Evolutionary conservation across 2,888 invertebrate genomes (phyloP).

Genomic region (Xestia sexstrigata): DNA sequence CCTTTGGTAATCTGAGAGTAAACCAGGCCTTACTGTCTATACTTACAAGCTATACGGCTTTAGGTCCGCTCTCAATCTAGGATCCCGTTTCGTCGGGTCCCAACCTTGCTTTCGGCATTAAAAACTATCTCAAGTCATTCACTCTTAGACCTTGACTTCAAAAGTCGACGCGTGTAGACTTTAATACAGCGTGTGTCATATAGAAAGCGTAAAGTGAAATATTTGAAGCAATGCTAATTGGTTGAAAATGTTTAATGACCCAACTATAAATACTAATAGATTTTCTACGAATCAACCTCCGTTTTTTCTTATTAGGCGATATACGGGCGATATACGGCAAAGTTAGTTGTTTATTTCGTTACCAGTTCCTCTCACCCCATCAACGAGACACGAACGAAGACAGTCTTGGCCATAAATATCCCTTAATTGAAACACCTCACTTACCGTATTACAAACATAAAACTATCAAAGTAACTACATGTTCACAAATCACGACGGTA

Average conservation of each 20-base stretch:
- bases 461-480: conserved; percentile 60
- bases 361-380: not conserved
- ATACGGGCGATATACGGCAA: no score
- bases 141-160: conserved; percentile 31
- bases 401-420: conserved; percentile 30
- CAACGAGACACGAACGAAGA: not conserved
- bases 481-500: conserved; percentile 78
- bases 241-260: not conserved
- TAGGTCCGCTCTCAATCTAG: conserved; percentile 17
- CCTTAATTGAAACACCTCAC: conserved; percentile 27
- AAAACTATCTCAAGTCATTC: conserved; percentile 33
- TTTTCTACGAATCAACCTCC: not conserved
- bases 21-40: conserved; percentile 1
- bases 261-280: no score
- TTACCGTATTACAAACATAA: conserved; percentile 45
- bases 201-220: not conserved
- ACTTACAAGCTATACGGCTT: conserved; percentile 2
- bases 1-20: conserved; percentile 21
- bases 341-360: not conserved
- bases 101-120: conserved; percentile 29
- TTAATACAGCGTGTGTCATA: not conserved
- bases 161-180: conserved; percentile 8
- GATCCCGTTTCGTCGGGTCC: conserved; percentile 16
- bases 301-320: not conserved
- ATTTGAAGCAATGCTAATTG: not conserved